Base-by-base conservation (phyloP, 2,888 invertebrate species). In the Alloplasta piceator region DNA sequence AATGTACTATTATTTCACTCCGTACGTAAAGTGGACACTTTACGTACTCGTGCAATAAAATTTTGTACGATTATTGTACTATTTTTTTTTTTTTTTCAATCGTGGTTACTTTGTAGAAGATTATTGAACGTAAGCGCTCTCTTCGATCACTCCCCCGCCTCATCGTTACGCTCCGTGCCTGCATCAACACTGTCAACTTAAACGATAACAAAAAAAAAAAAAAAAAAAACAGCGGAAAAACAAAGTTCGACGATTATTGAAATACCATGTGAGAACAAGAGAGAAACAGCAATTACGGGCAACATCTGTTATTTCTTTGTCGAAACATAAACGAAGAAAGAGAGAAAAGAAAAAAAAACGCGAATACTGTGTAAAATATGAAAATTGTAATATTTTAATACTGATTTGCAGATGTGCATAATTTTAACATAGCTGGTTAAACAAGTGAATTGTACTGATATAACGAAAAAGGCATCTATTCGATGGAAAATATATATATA, bases 331-430 rank as follows among this genome's bases (percentile, higher is more conserved):
- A 26, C 26, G 26, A 26, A 77, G 46, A 77, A 14, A 50, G 38
- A 26, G 61, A 63, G 68, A 68, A 77, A 78, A 14, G 58, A 50
- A 26, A 66, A 63, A 73, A 68, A 77, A 78, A 82, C 80, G 74
- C 83, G 82, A 82, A 75, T 74, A 81, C 66, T 78, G 81, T 92
- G 92, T 92, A 92, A 91, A 92, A 92, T 91, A 92, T 90, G 86
- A 91, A 75, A 92, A 92, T 91, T 92, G 92, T 92, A 91, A 92
- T 92, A 92, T 92, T 92, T 92, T 92, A 92, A 90, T 92, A 92
- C 92, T 92, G 91, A 92, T 92, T 92, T 92, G 92, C 92, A 92
- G 91, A 90, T 92, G 90, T 92, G 92, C 91, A 91, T 91, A 91
- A 91, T 90, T 91, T 91, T 91, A 89, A 90, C 85, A 89, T 91